Conservation (phyloP, 2,113 vertebrate genomes). For the Montifringilla adamsi region DNA sequence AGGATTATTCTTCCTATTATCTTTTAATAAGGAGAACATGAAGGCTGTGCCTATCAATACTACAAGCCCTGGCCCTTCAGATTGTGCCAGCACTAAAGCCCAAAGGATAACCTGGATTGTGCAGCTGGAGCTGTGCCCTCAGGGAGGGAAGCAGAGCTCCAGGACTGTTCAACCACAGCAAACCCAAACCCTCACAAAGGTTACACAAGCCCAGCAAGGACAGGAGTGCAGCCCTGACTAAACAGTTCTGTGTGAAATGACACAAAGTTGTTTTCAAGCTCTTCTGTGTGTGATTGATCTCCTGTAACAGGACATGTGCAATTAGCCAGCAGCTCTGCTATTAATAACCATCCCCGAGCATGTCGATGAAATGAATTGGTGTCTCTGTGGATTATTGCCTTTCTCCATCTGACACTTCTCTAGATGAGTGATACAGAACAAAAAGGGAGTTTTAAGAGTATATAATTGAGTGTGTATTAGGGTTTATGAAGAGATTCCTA, state of each 20-base stretch:
- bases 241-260: slow-evolving; percentile 14
- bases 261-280: slow-evolving; percentile 37
- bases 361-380: slow-evolving; percentile 61
- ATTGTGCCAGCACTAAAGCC: not conserved
- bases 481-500: slow-evolving; percentile 63
- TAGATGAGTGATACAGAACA: slow-evolving; percentile 63
- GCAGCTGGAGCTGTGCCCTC: not conserved
- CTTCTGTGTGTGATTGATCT: slow-evolving; percentile 45
- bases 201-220: not conserved
- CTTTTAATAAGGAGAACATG: not conserved
- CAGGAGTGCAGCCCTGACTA: not conserved
- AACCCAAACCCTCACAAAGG: not conserved
- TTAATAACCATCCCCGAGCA: slow-evolving; percentile 63
- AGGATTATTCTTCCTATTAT: not conserved
- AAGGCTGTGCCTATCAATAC: not conserved
- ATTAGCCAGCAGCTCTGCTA: slow-evolving; percentile 75
- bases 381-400: slow-evolving; percentile 59
- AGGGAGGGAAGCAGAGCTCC: not conserved
- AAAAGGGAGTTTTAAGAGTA: slow-evolving; percentile 66
- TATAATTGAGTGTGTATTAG: slow-evolving; percentile 69
- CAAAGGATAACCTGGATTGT: not conserved
- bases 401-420: slow-evolving; percentile 67
- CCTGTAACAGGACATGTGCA: slow-evolving; percentile 66
- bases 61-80: not conserved
- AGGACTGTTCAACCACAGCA: not conserved